Conservation (phyloP, 2,113 vertebrate species). For the Callipepla squamata region DNA sequence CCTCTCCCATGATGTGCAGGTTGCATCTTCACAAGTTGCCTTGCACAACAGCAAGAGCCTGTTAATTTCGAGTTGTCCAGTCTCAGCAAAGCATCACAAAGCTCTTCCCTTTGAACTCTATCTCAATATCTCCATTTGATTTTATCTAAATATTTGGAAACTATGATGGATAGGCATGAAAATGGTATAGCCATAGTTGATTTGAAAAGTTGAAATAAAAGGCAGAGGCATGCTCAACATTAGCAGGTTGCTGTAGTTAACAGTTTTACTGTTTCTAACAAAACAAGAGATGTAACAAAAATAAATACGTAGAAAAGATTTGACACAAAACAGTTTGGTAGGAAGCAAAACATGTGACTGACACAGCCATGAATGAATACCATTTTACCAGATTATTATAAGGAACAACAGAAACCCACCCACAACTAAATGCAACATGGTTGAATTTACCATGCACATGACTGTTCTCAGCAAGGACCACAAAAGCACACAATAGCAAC, state of each 20-base stretch:
- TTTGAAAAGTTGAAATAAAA: background rate
- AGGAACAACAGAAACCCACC: background rate
- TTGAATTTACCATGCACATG: background rate
- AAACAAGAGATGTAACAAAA: background rate
- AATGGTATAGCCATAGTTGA: accelerated
- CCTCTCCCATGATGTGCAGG: background rate
- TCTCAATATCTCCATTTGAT: background rate
- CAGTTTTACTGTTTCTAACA: background rate
- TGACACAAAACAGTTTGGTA: background rate
- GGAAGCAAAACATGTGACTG: background rate
- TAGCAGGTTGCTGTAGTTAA: background rate
- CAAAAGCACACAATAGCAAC: background rate
- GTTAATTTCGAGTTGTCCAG: accelerated
- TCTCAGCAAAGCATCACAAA: background rate
- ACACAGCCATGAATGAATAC: background rate
- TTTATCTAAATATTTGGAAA: background rate
- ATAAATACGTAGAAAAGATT: background rate
- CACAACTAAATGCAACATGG: accelerated
- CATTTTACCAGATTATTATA: background rate
- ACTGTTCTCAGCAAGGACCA: accelerated
- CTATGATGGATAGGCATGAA: accelerated
- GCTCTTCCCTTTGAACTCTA: background rate
- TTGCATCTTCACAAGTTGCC: background rate
- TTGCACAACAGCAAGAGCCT: background rate
- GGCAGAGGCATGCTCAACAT: background rate